These are phyloP conservation scores for Oxystoma pomonae DNA, from an alignment of 2,888 invertebrate species.

Conservation along the genomic window DNA sequence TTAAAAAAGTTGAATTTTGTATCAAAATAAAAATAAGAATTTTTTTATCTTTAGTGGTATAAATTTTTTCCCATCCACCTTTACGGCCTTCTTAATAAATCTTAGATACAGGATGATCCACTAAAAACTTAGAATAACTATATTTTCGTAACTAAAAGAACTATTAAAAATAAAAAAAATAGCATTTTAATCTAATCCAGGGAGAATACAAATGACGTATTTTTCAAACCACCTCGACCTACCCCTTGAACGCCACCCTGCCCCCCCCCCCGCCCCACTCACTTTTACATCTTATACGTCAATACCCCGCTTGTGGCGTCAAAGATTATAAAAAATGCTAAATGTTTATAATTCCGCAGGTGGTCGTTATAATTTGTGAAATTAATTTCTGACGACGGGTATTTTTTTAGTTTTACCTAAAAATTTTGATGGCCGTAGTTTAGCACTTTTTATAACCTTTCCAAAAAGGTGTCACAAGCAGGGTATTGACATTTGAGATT, in stretches of 20 bases:
- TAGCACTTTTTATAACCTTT: not conserved
- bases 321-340: not conserved
- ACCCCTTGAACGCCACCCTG: not conserved
- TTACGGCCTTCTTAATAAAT: too few relatives aligned
- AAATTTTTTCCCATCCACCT: too few relatives aligned
- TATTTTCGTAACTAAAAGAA: not conserved
- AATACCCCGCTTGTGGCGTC: not conserved
- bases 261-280: not conserved
- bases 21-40: too few relatives aligned
- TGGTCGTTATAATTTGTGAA: not conserved
- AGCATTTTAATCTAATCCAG: not conserved
- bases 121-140: not conserved
- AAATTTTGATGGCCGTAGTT: not conserved
- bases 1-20: too few relatives aligned
- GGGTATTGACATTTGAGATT: not conserved
- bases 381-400: not conserved
- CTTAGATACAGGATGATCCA: not conserved
- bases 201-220: not conserved
- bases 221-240: not conserved
- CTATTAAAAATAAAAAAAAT: not conserved
- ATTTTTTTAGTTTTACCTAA: not conserved
- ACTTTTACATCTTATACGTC: not conserved
- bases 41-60: too few relatives aligned
- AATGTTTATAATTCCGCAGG: not conserved
- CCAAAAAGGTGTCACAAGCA: not conserved